A percentile compares a stretch with the other conserved stretches of the same genome.
phyloP scores from a whole-genome alignment of 2,888 invertebrate genomes.

The Tetragnatha montana region DNA sequence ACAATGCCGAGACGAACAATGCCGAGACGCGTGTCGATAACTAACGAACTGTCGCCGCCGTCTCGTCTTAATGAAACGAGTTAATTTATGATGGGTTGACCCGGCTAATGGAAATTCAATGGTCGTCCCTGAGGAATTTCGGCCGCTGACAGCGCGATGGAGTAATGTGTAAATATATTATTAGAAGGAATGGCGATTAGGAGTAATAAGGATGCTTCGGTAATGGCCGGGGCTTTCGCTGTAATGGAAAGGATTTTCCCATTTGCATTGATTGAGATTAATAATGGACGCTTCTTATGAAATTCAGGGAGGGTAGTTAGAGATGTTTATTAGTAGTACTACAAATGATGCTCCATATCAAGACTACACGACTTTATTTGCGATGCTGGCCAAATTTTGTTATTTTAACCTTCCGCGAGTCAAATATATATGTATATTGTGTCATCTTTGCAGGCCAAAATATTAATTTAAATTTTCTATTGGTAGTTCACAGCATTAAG shows the following conservation, averaged over 20 bases:
- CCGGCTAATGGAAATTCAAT: slow-evolving; percentile 65
- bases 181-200: slow-evolving; percentile 20
- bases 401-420: no score
- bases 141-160: slow-evolving; percentile 1
- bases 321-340: neutral
- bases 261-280: slow-evolving; percentile 1
- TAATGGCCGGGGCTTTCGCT: slow-evolving; percentile 13
- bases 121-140: slow-evolving; percentile 10
- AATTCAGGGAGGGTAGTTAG: neutral
- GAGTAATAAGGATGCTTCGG: slow-evolving; percentile 11
- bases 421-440: no score
- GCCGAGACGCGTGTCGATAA: slow-evolving; percentile 48
- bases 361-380: no score
- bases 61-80: slow-evolving; percentile 61
- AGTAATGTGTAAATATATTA: slow-evolving; percentile 21
- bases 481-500: no score
- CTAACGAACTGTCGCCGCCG: slow-evolving; percentile 37
- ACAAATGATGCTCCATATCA: no score
- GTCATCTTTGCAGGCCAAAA: no score
- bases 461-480: no score
- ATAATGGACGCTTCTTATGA: neutral
- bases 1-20: neutral
- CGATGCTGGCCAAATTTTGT: no score
- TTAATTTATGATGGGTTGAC: slow-evolving; percentile 59
- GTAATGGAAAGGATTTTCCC: slow-evolving; percentile 16